A percentile compares a stretch with the other conserved stretches of the same genome.
Conservation (phyloP, 2,888 invertebrate genomes). For the Caenorhabditis afra region DNA sequence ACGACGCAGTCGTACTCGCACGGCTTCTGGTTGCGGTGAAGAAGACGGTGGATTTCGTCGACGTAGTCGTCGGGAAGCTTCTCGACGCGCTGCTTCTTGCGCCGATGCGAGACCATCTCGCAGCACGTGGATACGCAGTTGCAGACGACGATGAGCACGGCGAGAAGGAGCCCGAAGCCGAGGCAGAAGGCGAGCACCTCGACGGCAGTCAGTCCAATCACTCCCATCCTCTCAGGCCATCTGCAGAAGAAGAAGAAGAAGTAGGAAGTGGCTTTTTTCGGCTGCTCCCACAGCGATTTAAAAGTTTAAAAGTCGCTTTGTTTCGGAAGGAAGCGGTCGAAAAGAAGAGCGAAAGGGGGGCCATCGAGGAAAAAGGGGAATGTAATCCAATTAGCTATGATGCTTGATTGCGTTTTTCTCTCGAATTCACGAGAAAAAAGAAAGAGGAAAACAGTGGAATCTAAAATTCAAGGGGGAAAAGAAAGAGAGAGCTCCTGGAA, state of each 20-base stretch:
- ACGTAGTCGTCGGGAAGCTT: slow-evolving; percentile 59
- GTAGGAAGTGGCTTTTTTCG: too few relatives aligned
- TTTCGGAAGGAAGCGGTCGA: background rate
- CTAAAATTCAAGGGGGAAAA: slow-evolving; percentile 1
- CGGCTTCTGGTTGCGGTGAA: slow-evolving; percentile 45
- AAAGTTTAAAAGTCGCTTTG: slow-evolving; percentile 21
- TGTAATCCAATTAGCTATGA: slow-evolving; percentile 48
- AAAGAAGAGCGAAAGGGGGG: background rate
- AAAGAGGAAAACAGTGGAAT: slow-evolving; percentile 3
- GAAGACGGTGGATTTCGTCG: slow-evolving; percentile 53
- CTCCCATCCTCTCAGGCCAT: slow-evolving; percentile 56
- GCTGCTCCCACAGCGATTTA: slow-evolving; percentile 21
- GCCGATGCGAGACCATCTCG: slow-evolving; percentile 48
- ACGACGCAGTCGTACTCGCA: slow-evolving; percentile 58
- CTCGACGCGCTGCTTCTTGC: slow-evolving; percentile 49
- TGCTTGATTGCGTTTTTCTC: slow-evolving; percentile 40
- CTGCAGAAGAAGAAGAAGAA: slow-evolving; percentile 6
- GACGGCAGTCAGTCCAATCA: slow-evolving; percentile 57
- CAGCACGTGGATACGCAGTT: slow-evolving; percentile 59
- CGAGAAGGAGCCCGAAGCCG: slow-evolving; percentile 45
- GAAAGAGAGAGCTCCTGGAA: slow-evolving; percentile 2
- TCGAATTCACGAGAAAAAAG: background rate
- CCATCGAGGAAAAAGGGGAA: background rate
- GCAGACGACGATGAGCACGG: slow-evolving; percentile 52
- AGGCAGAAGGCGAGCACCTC: slow-evolving; percentile 55